Evolutionary conservation across 2,888 invertebrate genomes (phyloP), one percentile per base, ranked within the genome.

Genomic region (Rotaria magnacalcarata): DNA sequence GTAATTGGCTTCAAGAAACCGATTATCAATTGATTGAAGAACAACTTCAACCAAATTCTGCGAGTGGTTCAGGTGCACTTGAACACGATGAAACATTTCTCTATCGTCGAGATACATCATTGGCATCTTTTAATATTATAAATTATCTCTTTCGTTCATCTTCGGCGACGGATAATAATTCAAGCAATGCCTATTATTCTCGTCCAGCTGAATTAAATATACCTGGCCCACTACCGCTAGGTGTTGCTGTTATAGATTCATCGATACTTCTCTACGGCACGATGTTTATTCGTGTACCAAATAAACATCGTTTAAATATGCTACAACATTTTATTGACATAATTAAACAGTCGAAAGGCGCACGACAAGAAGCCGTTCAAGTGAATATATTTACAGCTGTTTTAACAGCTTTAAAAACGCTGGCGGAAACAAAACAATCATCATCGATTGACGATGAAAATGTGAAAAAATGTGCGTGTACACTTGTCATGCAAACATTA

Each of bases 1-100:
- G 80, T 11, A 80, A 80, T 85, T 96, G 96, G 95, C 93, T 97
- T 74, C 96, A 96, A 90, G 96, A 97, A 90, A 96, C 96, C 0
- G 97, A 97, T 91, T 97, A 98, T 91, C 94, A 96, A 87, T 95
- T 95, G 84, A 96, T 98, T 88, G 98, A 98, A 92, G 97, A 97
- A 92, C 97, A 97, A 96, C 92, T 97, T 84, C 95, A 96, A 91
- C 95, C 96, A 3, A 95, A 96, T 90, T 96, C 96, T 91, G 96
- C 96, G 11, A 95, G 96, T 85, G 97, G 97, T 7, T 96, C 97
- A 5, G 96, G 97, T 75, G 96, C 98, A 16, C 91, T 99, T 88
- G 98, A 99, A 91, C 97, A 99, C 90, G 98, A 99, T 92, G 94
- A 96, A 5, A 96, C 96, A 90, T 95, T 95, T 89, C 92, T 99